Evolutionary conservation across 2,113 vertebrate genomes (phyloP).

Genomic region (Phoenicopterus ruber): DNA sequence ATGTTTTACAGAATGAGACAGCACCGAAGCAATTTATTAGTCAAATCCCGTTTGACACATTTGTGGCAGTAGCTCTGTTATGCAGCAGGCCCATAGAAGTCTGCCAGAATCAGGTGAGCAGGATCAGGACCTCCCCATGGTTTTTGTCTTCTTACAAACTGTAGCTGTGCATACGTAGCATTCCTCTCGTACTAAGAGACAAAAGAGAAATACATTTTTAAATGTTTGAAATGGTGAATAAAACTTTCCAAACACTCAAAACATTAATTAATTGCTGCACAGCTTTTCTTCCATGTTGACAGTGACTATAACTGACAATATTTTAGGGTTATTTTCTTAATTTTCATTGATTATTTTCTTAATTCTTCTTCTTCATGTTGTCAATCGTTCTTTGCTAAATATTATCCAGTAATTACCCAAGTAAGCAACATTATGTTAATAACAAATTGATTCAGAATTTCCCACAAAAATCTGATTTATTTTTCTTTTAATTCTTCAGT

Average conservation of each 20-base stretch:
- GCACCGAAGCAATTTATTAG: neutral
- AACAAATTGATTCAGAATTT: slow-evolving; percentile 32
- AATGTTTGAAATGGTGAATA: neutral
- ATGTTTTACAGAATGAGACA: neutral
- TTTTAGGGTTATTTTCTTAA: slow-evolving; percentile 5
- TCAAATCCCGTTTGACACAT: neutral
- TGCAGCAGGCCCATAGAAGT: too few relatives aligned
- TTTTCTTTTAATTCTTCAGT: slow-evolving; percentile 9
- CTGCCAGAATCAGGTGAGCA: slow-evolving; percentile 11
- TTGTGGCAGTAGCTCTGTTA: neutral
- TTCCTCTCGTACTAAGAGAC: neutral
- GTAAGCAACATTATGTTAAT: neutral
- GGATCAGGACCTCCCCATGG: neutral
- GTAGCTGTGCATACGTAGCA: neutral
- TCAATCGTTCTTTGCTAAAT: slow-evolving; percentile 17
- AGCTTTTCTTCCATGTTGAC: neutral
- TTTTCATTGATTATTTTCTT: slow-evolving; percentile 41
- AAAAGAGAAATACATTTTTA: neutral
- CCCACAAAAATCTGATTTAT: neutral
- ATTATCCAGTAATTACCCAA: slow-evolving; percentile 11
- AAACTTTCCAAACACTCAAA: slow-evolving; percentile 12
- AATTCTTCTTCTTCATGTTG: neutral
- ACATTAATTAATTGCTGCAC: neutral
- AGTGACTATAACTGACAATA: neutral
- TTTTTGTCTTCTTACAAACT: neutral